Percentiles rank a stretch among this genome's conserved stretches.
Evolutionary conservation across 2,797 vertebrate species (phyloP).

Genomic region (Hylomyscus alleni): DNA sequence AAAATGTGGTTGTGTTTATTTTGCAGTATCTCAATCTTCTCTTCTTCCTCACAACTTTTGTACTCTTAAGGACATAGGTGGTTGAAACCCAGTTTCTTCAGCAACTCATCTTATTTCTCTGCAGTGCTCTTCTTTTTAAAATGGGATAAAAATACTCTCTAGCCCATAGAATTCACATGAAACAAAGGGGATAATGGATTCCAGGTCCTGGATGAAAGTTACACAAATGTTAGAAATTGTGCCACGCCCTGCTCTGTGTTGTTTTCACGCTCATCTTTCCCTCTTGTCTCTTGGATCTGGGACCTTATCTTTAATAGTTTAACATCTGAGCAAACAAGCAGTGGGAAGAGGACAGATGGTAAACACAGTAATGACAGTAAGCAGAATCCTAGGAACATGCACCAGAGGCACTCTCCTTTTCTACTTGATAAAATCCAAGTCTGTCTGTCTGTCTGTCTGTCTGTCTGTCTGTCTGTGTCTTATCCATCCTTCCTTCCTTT

Average conservation of each 20-base stretch:
- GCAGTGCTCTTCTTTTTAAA: constrained; percentile 6
- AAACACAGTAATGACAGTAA: neutral
- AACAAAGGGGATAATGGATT: neutral
- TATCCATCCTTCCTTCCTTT: too few relatives aligned
- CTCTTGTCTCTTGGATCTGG: neutral
- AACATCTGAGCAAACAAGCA: neutral
- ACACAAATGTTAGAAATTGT: constrained; percentile 27
- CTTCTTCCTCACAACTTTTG: neutral
- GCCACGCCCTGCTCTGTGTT: neutral
- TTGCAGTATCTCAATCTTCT: neutral
- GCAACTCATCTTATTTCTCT: neutral
- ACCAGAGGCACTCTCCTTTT: neutral
- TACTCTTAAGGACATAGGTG: neutral
- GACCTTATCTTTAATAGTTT: neutral
- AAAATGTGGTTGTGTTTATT: neutral
- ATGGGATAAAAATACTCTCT: constrained; percentile 23
- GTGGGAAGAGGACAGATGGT: neutral
- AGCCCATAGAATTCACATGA: neutral
- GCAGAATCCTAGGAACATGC: neutral
- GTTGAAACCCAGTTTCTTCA: neutral
- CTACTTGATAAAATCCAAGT: neutral
- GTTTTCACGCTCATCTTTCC: neutral
- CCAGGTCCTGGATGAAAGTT: neutral
- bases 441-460: too few relatives aligned
- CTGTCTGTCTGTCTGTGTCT: too few relatives aligned